Conservation (phyloP, 1,140 invertebrate species). For the Lasioglossum albipes region DNA sequence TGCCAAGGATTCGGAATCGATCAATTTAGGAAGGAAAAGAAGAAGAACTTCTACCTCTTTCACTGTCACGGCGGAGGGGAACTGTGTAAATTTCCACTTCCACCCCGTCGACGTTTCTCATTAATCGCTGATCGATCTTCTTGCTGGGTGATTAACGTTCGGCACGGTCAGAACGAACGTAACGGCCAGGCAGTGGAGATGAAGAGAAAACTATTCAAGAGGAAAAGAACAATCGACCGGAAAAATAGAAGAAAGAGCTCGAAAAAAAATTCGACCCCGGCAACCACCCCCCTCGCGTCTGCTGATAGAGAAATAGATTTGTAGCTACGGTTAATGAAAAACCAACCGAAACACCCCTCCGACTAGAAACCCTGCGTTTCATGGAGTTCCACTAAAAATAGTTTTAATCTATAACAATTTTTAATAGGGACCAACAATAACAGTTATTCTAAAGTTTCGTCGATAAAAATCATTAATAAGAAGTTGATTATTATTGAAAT, state of each 20-base stretch:
- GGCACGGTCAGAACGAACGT: slow-evolving; percentile 35
- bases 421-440: too few relatives aligned
- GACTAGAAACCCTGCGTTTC: too few relatives aligned
- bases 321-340: slow-evolving; percentile 23
- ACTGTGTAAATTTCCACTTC: slow-evolving; percentile 62
- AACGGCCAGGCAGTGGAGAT: slow-evolving; percentile 24
- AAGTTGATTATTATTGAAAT: too few relatives aligned
- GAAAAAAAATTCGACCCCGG: slow-evolving; percentile 1
- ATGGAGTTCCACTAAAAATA: too few relatives aligned
- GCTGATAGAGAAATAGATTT: slow-evolving; percentile 10
- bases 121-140: slow-evolving; percentile 66
- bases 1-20: slow-evolving; percentile 52
- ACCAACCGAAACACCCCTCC: not conserved
- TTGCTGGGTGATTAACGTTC: slow-evolving; percentile 62
- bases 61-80: slow-evolving; percentile 24
- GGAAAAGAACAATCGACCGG: slow-evolving; percentile 51
- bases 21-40: slow-evolving; percentile 23
- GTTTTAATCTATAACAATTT: too few relatives aligned
- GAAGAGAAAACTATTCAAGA: slow-evolving; percentile 44
- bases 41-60: slow-evolving; percentile 17
- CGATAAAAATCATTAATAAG: too few relatives aligned
- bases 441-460: too few relatives aligned
- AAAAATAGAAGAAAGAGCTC: slow-evolving; percentile 23
- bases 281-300: not conserved
- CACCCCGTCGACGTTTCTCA: slow-evolving; percentile 62